Evolutionary conservation across 2,888 invertebrate genomes (phyloP).

Genomic region (Tanypteryx hageni): DNA sequence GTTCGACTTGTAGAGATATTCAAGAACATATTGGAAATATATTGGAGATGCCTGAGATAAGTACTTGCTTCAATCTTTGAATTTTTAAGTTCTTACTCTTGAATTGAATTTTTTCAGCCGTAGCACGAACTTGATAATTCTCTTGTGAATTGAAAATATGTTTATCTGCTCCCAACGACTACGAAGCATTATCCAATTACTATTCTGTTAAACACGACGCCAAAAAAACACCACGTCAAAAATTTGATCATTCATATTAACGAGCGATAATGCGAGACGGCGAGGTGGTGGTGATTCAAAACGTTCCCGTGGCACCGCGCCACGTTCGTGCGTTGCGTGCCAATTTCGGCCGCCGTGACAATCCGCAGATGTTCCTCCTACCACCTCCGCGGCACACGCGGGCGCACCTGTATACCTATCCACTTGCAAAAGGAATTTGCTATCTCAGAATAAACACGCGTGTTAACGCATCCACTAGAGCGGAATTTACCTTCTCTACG

Average conservation of each 20-base stretch:
- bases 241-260: neutral
- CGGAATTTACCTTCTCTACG: no score
- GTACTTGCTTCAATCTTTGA: no score
- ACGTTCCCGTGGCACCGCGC: neutral
- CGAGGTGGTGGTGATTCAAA: neutral
- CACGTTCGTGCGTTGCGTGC: neutral
- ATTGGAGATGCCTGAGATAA: no score
- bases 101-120: no score
- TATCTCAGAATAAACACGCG: neutral
- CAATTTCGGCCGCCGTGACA: neutral
- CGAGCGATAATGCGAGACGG: neutral
- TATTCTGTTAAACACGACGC: no score
- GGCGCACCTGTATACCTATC: neutral
- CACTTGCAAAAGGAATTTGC: neutral
- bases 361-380: neutral
- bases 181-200: no score
- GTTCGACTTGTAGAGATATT: no score
- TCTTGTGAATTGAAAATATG: no score
- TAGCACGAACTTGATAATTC: no score
- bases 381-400: neutral
- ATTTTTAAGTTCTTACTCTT: no score
- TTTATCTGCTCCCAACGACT: no score
- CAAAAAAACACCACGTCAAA: neutral
- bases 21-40: no score
- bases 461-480: neutral